Evolutionary conservation across 2,888 invertebrate genomes (phyloP).

Genomic region (Lithosia quadra): DNA sequence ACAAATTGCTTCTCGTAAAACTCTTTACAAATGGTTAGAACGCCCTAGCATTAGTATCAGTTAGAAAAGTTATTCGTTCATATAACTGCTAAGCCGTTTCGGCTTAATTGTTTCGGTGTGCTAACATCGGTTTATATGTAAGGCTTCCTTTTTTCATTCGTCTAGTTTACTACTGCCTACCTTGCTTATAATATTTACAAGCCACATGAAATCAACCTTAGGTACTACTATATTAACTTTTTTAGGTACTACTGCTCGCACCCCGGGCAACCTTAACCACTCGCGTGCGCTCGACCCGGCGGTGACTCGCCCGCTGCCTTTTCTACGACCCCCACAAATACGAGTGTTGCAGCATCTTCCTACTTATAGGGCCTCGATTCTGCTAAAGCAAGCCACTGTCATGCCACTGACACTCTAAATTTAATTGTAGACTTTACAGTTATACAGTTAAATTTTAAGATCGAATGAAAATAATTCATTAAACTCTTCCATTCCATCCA

Average conservation of each 20-base stretch:
- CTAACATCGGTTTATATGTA: neutral
- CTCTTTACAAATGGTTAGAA: constrained; percentile 24
- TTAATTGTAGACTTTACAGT: too few species aligned
- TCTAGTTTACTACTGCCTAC: neutral
- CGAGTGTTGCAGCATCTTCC: constrained; percentile 55
- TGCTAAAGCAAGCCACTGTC: too few species aligned
- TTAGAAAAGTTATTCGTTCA: neutral
- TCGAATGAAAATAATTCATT: too few species aligned
- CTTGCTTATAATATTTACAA: too few species aligned
- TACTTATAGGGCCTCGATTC: too few species aligned
- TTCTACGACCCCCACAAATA: constrained; percentile 57
- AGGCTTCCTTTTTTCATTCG: neutral
- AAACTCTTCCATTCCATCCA: too few species aligned
- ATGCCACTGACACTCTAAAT: too few species aligned
- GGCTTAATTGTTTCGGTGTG: neutral
- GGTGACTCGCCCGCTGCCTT: constrained; percentile 76
- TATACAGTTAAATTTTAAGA: too few species aligned
- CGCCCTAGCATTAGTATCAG: neutral
- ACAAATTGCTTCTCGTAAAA: constrained; percentile 34
- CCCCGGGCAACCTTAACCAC: too few species aligned
- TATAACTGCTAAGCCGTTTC: neutral
- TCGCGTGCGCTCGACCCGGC: constrained; percentile 75
- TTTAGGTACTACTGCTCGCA: too few species aligned
- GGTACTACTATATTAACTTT: too few species aligned
- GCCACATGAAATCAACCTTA: too few species aligned